phyloP scores from a whole-genome alignment of 2,113 vertebrate species.

The Conger conger region DNA sequence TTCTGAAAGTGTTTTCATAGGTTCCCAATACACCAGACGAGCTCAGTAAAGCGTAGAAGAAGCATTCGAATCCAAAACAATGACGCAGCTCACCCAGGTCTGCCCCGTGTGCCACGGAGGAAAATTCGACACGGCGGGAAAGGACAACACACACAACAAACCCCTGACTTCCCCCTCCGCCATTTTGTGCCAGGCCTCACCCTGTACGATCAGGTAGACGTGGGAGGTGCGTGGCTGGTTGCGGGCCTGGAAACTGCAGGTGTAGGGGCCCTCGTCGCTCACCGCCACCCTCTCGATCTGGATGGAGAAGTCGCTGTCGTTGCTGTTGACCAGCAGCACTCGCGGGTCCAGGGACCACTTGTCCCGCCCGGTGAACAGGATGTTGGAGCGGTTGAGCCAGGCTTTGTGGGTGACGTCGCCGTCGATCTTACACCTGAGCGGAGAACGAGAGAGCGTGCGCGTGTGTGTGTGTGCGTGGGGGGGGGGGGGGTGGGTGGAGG shows the following conservation, averaged over 20 bases:
- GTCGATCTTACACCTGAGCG: slow-evolving; percentile 81
- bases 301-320: slow-evolving; percentile 84
- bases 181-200: slow-evolving; percentile 70
- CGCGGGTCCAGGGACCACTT: slow-evolving; percentile 87
- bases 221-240: slow-evolving; percentile 81
- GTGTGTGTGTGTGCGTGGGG: neutral
- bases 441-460: neutral
- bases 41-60: too few relatives aligned
- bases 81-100: too few relatives aligned
- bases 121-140: too few relatives aligned
- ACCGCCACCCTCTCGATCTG: slow-evolving; percentile 80
- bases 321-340: slow-evolving; percentile 80
- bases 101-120: too few relatives aligned
- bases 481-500: neutral
- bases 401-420: slow-evolving; percentile 87
- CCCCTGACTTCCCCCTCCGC: slow-evolving; percentile 31
- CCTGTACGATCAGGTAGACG: slow-evolving; percentile 90
- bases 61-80: too few relatives aligned
- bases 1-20: too few relatives aligned
- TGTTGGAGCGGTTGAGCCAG: slow-evolving; percentile 91
- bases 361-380: slow-evolving; percentile 85
- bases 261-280: slow-evolving; percentile 85
- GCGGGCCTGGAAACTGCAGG: slow-evolving; percentile 87
- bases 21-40: too few relatives aligned
- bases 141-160: slow-evolving; percentile 37